Percentiles rank a stretch among this genome's conserved stretches.
Conservation (phyloP, 1,140 invertebrate genomes). For the Ylistrum balloti region DNA sequence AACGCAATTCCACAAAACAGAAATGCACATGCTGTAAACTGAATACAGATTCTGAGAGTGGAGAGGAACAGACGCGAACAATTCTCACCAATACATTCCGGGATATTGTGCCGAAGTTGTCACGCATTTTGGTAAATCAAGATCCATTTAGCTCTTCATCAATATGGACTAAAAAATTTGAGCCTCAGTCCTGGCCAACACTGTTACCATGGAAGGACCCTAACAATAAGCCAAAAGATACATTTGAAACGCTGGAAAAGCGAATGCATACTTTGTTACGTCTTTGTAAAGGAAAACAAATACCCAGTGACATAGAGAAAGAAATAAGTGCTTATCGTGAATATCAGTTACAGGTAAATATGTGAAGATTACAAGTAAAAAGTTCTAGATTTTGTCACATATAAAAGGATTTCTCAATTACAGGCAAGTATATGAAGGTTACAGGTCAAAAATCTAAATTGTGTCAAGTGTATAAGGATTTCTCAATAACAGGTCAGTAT, state of each 20-base stretch:
- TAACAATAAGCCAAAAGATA: slow-evolving; percentile 62
- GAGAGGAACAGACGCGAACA: slow-evolving; percentile 60
- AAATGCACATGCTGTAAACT: slow-evolving; percentile 50
- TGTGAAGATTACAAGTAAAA: background rate
- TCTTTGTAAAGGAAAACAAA: slow-evolving; percentile 56
- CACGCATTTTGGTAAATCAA: slow-evolving; percentile 55
- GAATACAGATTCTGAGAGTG: slow-evolving; percentile 54
- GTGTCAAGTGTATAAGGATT: too few species aligned
- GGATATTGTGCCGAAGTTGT: slow-evolving; percentile 59
- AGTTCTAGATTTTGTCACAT: too few species aligned
- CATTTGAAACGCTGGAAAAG: slow-evolving; percentile 56
- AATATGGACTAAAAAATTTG: slow-evolving; percentile 59
- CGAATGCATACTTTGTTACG: slow-evolving; percentile 57
- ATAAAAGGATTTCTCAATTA: too few species aligned
- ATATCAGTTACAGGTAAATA: slow-evolving; percentile 20
- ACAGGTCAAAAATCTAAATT: background rate
- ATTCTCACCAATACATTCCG: slow-evolving; percentile 59
- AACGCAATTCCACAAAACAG: slow-evolving; percentile 44
- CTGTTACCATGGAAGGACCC: slow-evolving; percentile 58
- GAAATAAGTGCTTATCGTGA: slow-evolving; percentile 56
- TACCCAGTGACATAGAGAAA: slow-evolving; percentile 56
- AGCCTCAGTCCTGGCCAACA: slow-evolving; percentile 54
- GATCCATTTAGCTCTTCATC: slow-evolving; percentile 59
- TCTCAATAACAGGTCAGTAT: too few species aligned
- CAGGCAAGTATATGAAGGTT: background rate